Conservation (phyloP, 2,888 invertebrate species). For the Drosophila histrio region DNA sequence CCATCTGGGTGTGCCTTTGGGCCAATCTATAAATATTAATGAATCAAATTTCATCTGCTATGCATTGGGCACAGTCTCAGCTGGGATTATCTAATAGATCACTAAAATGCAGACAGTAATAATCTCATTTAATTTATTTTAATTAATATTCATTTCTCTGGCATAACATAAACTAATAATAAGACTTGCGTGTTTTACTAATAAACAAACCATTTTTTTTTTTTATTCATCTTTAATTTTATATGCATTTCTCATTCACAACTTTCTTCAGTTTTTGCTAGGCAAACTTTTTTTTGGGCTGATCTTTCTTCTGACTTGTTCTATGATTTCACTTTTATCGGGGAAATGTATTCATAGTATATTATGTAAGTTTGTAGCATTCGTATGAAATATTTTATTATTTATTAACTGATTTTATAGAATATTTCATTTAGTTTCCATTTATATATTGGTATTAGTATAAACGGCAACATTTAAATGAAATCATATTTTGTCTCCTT, state of each 20-base stretch:
- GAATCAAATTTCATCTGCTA: slow-evolving; percentile 30
- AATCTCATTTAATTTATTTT: slow-evolving; percentile 37
- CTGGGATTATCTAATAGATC: slow-evolving; percentile 46
- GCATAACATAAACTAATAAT: slow-evolving; percentile 23
- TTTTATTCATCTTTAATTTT: neutral
- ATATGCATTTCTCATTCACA: slow-evolving; percentile 1
- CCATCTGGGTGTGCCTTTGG: slow-evolving; percentile 45
- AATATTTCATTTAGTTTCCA: too few relatives aligned
- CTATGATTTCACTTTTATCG: slow-evolving; percentile 5
- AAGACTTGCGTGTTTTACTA: slow-evolving; percentile 14
- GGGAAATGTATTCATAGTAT: too few relatives aligned
- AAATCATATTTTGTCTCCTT: too few relatives aligned
- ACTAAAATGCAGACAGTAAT: slow-evolving; percentile 16
- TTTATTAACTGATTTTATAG: neutral
- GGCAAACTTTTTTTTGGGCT: neutral
- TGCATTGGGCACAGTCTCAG: slow-evolving; percentile 40
- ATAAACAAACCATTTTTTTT: neutral
- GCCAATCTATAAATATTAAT: slow-evolving; percentile 49
- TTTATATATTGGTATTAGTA: too few relatives aligned
- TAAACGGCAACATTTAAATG: too few relatives aligned
- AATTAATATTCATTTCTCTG: slow-evolving; percentile 46
- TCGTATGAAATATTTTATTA: too few relatives aligned
- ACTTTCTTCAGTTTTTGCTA: slow-evolving; percentile 30
- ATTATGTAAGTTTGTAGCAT: too few relatives aligned
- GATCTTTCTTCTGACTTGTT: neutral